Conservation (phyloP, 2,113 vertebrate genomes). For the Pontoporia blainvillei region DNA sequence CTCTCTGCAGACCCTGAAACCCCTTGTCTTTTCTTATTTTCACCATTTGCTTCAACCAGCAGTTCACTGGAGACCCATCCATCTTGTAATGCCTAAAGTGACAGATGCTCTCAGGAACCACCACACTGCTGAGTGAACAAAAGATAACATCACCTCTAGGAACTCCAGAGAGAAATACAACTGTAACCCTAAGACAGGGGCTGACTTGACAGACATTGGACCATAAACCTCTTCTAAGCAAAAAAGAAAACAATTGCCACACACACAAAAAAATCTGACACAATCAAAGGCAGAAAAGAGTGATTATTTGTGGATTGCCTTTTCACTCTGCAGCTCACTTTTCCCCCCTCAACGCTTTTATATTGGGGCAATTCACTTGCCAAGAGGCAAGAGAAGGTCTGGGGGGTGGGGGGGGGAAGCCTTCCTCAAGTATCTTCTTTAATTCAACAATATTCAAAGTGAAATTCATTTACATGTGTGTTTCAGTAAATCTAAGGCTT, state of each 20-base stretch:
- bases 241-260: slow-evolving; percentile 71
- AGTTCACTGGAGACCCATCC: slow-evolving; percentile 95
- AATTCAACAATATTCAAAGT: slow-evolving; percentile 62
- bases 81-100: slow-evolving; percentile 93
- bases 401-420: no score
- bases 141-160: slow-evolving; percentile 87
- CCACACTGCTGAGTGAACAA: slow-evolving; percentile 85
- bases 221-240: slow-evolving; percentile 82
- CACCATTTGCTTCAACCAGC: slow-evolving; percentile 97
- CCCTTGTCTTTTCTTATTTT: slow-evolving; percentile 89
- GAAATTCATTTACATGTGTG: slow-evolving; percentile 58
- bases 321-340: slow-evolving; percentile 59
- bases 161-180: slow-evolving; percentile 82
- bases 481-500: slow-evolving; percentile 28
- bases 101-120: slow-evolving; percentile 95
- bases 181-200: slow-evolving; percentile 76
- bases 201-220: slow-evolving; percentile 80
- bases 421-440: slow-evolving; percentile 59
- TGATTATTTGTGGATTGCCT: slow-evolving; percentile 68
- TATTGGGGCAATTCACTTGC: slow-evolving; percentile 74
- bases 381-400: slow-evolving; percentile 63
- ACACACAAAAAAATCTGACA: slow-evolving; percentile 72
- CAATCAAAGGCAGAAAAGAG: slow-evolving; percentile 77
- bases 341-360: slow-evolving; percentile 50
- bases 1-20: slow-evolving; percentile 75